Base-by-base conservation (phyloP, 2,797 vertebrate species). In the Myripristis jacobus region DNA sequence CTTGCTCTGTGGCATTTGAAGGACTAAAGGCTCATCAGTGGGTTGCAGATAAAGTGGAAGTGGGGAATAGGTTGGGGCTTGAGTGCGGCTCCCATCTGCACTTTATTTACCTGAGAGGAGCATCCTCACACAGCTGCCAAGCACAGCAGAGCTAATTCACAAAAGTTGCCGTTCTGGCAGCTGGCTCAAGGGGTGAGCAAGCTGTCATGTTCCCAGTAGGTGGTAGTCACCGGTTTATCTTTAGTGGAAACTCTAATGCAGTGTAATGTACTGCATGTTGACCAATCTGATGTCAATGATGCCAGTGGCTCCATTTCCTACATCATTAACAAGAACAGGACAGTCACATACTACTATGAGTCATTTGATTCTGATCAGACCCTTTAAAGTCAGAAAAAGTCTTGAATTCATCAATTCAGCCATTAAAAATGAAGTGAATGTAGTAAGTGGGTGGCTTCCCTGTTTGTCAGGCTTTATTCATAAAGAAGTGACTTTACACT, bases 1-100 rank as follows among this genome's bases (percentile, higher is more conserved):
- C 83, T 73, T 81, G 83, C 80, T 84, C 78, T 72, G 63, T 82
- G 81, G 82, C 81, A 87, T 87, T 57, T 81, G 66, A 80, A 73
- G 69, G 78, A 66, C 76, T 73, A 79, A 82, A 9, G 78, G 81
- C 66, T 84, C 78, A 73, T 67, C 54, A 67, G 71, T 70, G 68
- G 80, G 60, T 74, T 75, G 34, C 50, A 31, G 64, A 29, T 59
- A 63, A 55, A 70, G 50, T 72, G 80, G 72, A 73, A 51, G 46
- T 70, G 70, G 76, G 70, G 18, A 58, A 11, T 29, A 15, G 68
- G 66, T 50, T 70, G 31, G 69, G 58, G n/a, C 38, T 52, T 55
- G 38, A 57, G 59, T 66, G 53, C 64, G 29, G 56, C 41, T 66
- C 38, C 52, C 41, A 63, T 27, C 52, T 50, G 59, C 12, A 56